These are phyloP conservation scores for Erythrolamprus reginae DNA, from an alignment of 2,113 vertebrate genomes.

Conservation along the genomic window DNA sequence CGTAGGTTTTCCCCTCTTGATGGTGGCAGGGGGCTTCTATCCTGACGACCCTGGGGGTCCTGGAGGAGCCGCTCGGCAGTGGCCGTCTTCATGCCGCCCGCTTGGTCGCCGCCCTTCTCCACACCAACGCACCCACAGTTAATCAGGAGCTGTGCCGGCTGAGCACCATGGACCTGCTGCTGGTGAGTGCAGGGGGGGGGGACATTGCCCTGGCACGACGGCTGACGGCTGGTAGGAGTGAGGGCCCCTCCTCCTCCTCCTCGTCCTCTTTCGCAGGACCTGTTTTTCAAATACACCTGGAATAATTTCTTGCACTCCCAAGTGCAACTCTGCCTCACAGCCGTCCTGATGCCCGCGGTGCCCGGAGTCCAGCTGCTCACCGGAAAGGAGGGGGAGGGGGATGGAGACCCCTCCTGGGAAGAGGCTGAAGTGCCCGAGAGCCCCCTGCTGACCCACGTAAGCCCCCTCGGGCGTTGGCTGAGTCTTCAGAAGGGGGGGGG, in stretches of 20 bases:
- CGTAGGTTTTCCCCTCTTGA: neutral
- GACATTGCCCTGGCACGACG: neutral
- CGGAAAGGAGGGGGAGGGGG: constrained; percentile 58
- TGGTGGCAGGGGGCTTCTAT: constrained; percentile 81
- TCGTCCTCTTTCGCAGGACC: constrained; percentile 73
- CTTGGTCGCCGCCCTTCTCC: constrained; percentile 87
- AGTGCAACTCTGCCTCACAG: constrained; percentile 92
- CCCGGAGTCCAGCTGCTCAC: constrained; percentile 60
- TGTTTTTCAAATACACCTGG: constrained; percentile 97
- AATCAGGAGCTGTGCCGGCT: constrained; percentile 91
- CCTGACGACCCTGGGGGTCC: constrained; percentile 88
- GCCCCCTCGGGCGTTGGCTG: neutral
- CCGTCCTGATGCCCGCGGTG: constrained; percentile 82
- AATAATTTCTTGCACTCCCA: constrained; percentile 98
- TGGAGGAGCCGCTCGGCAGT: constrained; percentile 92
- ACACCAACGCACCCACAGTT: constrained; percentile 82
- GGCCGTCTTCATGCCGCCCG: constrained; percentile 89
- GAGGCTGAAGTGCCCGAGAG: constrained; percentile 50
- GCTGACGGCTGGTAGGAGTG: fast-evolving
- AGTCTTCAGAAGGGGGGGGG: neutral
- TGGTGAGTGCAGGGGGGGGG: constrained; percentile 76
- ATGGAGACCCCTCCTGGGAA: constrained; percentile 30
- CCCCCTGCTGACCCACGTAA: constrained; percentile 84
- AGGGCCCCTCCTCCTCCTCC: neutral
- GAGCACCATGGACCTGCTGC: constrained; percentile 84